Conservation (phyloP, 2,797 vertebrate genomes). For the Rhinophrynus dorsalis region DNA sequence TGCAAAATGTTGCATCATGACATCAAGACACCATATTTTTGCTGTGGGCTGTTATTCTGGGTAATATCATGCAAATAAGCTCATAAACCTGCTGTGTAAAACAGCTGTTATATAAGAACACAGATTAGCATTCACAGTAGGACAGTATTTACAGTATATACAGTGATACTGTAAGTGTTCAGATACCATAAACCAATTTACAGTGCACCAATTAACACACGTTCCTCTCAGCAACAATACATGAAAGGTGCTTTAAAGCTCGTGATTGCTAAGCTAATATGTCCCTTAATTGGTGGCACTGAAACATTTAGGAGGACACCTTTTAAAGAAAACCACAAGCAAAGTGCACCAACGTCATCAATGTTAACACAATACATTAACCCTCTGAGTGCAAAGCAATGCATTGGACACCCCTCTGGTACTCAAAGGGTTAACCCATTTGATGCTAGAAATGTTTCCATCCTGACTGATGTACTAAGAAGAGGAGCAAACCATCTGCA, state of each 20-base stretch:
- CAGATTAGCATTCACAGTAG: background rate
- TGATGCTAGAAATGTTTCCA: too few species aligned
- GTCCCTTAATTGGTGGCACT: background rate
- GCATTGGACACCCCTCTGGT: too few species aligned
- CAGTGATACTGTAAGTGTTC: background rate
- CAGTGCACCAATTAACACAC: slow-evolving; percentile 7
- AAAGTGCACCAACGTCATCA: too few species aligned
- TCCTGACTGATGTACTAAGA: background rate
- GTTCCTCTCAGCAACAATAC: background rate
- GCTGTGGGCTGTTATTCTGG: background rate
- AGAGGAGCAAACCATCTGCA: background rate
- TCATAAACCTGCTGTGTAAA: slow-evolving; percentile 5
- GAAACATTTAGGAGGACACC: background rate
- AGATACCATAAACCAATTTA: background rate
- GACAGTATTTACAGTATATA: too few species aligned
- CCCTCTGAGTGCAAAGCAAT: too few species aligned
- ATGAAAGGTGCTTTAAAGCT: background rate
- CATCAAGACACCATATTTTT: too few species aligned
- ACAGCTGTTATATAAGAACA: background rate
- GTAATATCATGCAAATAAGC: background rate
- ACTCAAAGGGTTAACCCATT: too few species aligned
- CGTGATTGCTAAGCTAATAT: background rate
- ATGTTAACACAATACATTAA: too few species aligned
- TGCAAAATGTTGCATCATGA: too few species aligned
- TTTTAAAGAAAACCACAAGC: too few species aligned